phyloP scores from a whole-genome alignment of 92 coral and sea anemone genomes.

The Heliopora coerulea region DNA sequence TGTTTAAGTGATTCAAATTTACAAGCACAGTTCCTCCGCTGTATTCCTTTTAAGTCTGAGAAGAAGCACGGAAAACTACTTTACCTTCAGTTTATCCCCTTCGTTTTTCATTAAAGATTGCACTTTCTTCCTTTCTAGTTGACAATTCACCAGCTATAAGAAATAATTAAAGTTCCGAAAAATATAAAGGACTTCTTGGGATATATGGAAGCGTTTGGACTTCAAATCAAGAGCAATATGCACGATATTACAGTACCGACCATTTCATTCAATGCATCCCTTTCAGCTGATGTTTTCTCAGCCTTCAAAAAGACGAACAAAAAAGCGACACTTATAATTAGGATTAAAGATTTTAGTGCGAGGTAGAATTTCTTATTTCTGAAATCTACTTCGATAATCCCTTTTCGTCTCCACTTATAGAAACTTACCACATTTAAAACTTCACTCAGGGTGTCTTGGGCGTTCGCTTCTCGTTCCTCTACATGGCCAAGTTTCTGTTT shows the following conservation, averaged over 20 bases:
- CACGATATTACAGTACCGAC: conserved; percentile 50
- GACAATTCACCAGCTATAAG: conserved; percentile 73
- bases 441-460: conserved; percentile 86
- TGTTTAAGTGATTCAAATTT: too few species aligned
- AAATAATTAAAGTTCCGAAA: too few species aligned
- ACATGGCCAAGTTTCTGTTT: conserved; percentile 76
- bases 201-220: too few species aligned
- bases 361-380: too few species aligned
- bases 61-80: not conserved
- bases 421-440: conserved; percentile 83
- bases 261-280: conserved; percentile 80
- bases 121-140: conserved; percentile 67
- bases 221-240: too few species aligned
- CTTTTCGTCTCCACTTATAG: too few species aligned
- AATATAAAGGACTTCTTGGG: too few species aligned
- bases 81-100: conserved; percentile 86
- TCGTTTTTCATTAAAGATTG: conserved; percentile 76
- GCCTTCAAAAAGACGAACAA: too few species aligned
- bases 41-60: not conserved
- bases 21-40: too few species aligned
- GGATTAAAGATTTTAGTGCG: not conserved
- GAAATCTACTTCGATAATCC: too few species aligned
- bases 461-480: conserved; percentile 78
- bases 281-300: conserved; percentile 85
- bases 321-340: too few species aligned